phyloP scores from a whole-genome alignment of 2,113 vertebrate genomes.

The Platycercus adscitus region DNA sequence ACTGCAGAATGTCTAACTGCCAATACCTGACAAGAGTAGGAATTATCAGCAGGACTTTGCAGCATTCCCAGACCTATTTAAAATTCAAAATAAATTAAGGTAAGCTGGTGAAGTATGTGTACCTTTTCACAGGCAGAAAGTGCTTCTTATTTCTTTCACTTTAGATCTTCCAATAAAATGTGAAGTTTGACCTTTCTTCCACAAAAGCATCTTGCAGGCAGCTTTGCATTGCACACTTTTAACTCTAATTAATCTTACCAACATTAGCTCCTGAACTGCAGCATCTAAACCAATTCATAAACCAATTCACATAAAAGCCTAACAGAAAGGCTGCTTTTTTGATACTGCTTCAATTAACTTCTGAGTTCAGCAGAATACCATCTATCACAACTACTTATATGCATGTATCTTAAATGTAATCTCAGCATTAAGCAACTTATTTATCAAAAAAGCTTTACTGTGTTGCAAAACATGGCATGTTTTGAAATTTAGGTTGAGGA shows the following conservation, averaged over 20 bases:
- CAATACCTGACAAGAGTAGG: background rate
- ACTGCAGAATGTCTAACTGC: background rate
- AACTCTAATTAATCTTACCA: background rate
- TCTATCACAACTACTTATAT: background rate
- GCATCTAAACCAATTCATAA: background rate
- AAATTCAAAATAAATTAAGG: conserved; percentile 58
- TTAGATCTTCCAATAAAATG: background rate
- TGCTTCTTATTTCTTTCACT: background rate
- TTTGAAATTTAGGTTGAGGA: background rate
- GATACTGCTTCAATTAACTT: background rate
- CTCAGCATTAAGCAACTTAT: background rate
- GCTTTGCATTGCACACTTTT: background rate
- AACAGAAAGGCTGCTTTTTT: background rate
- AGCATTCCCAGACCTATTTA: conserved; percentile 22
- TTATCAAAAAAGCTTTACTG: background rate
- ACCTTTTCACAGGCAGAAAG: conserved; percentile 2
- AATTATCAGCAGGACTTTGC: background rate
- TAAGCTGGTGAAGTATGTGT: background rate
- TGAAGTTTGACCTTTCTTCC: background rate
- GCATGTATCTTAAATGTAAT: background rate
- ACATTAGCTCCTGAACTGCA: background rate
- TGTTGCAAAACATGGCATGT: background rate
- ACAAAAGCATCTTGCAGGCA: background rate
- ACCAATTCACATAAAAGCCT: background rate
- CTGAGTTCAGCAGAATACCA: background rate